Conservation (phyloP, 2,113 vertebrate species). For the Nesogale talazaci region DNA sequence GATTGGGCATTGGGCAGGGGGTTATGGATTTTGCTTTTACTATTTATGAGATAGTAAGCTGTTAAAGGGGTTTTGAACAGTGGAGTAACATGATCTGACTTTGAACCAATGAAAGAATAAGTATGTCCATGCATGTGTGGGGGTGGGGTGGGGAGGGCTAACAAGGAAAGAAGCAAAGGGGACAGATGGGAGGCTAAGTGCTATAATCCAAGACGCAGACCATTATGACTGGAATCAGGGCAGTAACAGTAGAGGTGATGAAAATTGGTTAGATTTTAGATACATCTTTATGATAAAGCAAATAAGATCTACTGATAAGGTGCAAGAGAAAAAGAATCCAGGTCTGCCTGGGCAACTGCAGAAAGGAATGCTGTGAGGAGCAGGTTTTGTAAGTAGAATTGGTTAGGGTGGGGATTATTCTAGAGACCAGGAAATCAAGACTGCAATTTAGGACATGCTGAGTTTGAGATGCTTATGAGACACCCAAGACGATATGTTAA, state of each 20-base stretch:
- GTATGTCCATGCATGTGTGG: not conserved
- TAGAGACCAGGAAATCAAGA: not conserved
- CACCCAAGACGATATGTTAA: conserved; percentile 29
- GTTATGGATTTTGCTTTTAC: not conserved
- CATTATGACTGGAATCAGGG: not conserved
- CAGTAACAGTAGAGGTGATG: not conserved
- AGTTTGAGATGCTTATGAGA: not conserved
- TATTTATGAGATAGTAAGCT: not conserved
- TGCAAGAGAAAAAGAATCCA: conserved; percentile 48
- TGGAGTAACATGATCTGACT: not conserved
- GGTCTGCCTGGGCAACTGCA: not conserved
- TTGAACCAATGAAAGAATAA: conserved; percentile 17
- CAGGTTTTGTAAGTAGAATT: not conserved
- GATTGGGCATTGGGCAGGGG: not conserved
- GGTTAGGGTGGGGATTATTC: not conserved
- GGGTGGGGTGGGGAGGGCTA: not conserved
- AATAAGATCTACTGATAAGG: not conserved
- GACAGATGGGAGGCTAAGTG: not conserved
- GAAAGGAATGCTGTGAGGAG: not conserved
- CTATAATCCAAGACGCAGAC: not conserved
- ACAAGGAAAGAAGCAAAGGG: conserved; percentile 9
- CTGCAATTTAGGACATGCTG: conserved; percentile 19
- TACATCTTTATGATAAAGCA: conserved; percentile 22
- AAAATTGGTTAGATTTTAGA: conserved; percentile 21
- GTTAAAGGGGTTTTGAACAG: conserved; percentile 33